Evolutionary conservation across 2,113 vertebrate species (phyloP).

Genomic region (Equus quagga): DNA sequence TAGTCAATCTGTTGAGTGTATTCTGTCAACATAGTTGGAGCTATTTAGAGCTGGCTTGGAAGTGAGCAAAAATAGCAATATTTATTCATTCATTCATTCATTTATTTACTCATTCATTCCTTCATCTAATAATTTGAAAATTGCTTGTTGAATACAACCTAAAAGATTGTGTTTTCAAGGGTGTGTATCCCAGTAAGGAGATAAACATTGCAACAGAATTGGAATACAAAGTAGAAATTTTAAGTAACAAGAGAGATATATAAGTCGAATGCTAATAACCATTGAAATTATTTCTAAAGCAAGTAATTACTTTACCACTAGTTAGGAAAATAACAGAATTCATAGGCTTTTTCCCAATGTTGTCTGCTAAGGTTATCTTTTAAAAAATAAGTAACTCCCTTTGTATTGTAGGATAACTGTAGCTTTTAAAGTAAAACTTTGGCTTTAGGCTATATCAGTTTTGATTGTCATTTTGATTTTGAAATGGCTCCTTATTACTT

Average conservation of each 20-base stretch:
- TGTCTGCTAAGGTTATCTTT: neutral
- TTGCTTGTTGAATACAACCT: neutral
- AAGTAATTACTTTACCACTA: neutral
- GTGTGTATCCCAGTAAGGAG: neutral
- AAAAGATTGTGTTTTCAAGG: neutral
- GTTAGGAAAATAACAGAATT: neutral
- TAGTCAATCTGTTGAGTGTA: neutral
- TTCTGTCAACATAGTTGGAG: neutral
- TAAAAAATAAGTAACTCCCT: neutral
- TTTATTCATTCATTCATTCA: neutral
- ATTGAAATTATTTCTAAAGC: neutral
- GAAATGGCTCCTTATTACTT: neutral
- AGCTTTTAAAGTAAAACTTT: neutral
- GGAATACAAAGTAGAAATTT: neutral
- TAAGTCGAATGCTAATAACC: neutral
- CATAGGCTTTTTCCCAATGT: neutral
- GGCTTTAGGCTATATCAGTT: neutral
- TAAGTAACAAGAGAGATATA: neutral
- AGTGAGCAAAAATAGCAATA: neutral
- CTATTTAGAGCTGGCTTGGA: neutral
- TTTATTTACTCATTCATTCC: neutral
- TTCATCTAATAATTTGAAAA: neutral
- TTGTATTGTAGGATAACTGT: neutral
- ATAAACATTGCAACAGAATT: neutral
- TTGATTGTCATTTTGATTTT: constrained; percentile 32